phyloP scores from a whole-genome alignment of 2,113 vertebrate genomes.

The Tachycineta bicolor region DNA sequence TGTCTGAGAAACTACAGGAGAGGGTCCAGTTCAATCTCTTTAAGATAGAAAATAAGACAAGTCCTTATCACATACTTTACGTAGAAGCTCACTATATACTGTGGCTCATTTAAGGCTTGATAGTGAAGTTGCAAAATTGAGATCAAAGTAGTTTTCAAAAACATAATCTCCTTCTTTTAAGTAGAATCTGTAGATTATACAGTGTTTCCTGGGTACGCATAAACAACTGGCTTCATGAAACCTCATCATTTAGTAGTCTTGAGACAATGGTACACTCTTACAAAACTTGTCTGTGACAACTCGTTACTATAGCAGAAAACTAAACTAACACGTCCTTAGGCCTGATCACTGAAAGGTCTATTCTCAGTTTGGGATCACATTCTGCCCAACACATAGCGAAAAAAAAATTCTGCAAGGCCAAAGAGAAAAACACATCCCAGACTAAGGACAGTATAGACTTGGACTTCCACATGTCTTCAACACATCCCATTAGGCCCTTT shows the following conservation, averaged over 20 bases:
- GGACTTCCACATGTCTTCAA: not conserved
- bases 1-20: slow-evolving; percentile 18
- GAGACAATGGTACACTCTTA: not conserved
- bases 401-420: not conserved
- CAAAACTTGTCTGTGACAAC: not conserved
- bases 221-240: not conserved
- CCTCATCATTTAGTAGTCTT: not conserved
- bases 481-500: not conserved
- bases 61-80: slow-evolving; percentile 48
- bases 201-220: not conserved
- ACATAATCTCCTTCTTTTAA: not conserved
- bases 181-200: slow-evolving; percentile 12
- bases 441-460: not conserved
- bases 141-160: slow-evolving; percentile 40
- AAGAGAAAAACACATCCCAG: not conserved
- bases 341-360: not conserved
- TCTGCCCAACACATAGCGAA: not conserved
- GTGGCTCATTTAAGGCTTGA: not conserved
- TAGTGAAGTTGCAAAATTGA: slow-evolving; percentile 11
- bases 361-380: not conserved
- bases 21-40: not conserved
- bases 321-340: not conserved
- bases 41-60: slow-evolving; percentile 58
- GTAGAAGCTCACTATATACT: slow-evolving; percentile 26
- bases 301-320: not conserved